A percentile compares a stretch with the other conserved stretches of the same genome.
Evolutionary conservation across 2,113 vertebrate genomes (phyloP).

Genomic region (Hippocampus comes): DNA sequence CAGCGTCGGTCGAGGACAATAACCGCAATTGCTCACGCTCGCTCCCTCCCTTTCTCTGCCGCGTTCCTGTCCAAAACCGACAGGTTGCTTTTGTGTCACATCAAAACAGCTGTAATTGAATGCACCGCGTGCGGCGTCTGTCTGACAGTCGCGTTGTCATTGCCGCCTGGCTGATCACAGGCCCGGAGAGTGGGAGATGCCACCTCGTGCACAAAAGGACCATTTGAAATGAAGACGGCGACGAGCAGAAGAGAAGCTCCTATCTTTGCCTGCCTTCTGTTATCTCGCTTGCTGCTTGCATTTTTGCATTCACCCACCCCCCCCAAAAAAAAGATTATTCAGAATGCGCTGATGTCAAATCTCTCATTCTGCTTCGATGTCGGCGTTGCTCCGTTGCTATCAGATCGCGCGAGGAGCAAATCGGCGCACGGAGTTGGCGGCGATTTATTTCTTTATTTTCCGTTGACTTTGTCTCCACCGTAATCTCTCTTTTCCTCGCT

Average conservation of each 20-base stretch:
- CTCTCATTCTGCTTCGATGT: conserved; percentile 9
- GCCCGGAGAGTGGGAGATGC: conserved; percentile 42
- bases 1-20: conserved; percentile 44
- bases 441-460: conserved; percentile 42
- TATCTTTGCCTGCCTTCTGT: conserved; percentile 33
- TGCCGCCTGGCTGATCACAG: conserved; percentile 57
- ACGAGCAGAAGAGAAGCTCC: conserved; percentile 15
- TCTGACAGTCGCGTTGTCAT: conserved; percentile 54
- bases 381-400: conserved; percentile 38
- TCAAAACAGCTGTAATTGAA: conserved; percentile 66
- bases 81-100: conserved; percentile 59
- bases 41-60: conserved; percentile 38
- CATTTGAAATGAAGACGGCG: conserved; percentile 40
- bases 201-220: conserved; percentile 31
- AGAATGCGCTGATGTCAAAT: conserved; percentile 12
- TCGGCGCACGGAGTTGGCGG: conserved; percentile 55
- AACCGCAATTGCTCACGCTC: conserved; percentile 18
- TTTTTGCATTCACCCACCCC: background rate
- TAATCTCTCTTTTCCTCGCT: conserved; percentile 22
- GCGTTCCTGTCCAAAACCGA: conserved; percentile 32
- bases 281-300: conserved; percentile 24
- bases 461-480: conserved; percentile 19
- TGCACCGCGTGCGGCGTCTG: conserved; percentile 51
- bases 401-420: conserved; percentile 30
- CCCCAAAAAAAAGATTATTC: conserved; percentile 5